These are phyloP conservation scores for Eilema caniola DNA, from an alignment of 2,888 invertebrate genomes.

Conservation along the genomic window DNA sequence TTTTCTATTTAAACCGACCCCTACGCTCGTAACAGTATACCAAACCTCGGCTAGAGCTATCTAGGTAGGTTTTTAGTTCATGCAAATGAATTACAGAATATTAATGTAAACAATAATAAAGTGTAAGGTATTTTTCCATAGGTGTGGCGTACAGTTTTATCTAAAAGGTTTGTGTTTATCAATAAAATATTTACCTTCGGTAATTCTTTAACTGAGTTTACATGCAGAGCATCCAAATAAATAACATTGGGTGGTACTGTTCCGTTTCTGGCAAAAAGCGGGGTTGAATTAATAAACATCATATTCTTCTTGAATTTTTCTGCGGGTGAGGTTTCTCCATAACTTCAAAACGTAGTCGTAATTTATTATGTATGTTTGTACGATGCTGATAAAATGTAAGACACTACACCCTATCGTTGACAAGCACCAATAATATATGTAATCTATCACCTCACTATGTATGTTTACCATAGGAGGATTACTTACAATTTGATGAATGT, in stretches of 20 bases:
- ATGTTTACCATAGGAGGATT: not conserved
- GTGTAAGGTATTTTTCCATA: no score
- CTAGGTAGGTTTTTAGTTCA: conserved; percentile 15
- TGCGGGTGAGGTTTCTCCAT: conserved; percentile 45
- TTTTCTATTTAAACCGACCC: no score
- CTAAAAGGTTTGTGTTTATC: no score
- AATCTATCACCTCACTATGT: not conserved
- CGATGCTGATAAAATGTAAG: not conserved
- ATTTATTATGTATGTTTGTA: conserved; percentile 35
- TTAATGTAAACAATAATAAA: no score
- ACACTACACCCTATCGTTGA: not conserved
- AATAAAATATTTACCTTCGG: conserved; percentile 47
- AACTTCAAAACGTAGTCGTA: conserved; percentile 51
- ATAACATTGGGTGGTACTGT: conserved; percentile 58
- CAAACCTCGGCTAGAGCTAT: conserved; percentile 32
- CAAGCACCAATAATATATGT: not conserved
- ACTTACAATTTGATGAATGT: not conserved
- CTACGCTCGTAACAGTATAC: no score
- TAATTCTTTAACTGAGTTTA: conserved; percentile 48
- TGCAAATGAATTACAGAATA: not conserved
- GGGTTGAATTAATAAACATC: conserved; percentile 56
- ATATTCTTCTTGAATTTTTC: conserved; percentile 51
- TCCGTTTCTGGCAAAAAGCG: conserved; percentile 54
- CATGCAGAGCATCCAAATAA: conserved; percentile 54
- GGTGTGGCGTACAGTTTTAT: no score